Base-by-base conservation (phyloP, 2,888 invertebrate genomes). In the Cerastis rubricosa region DNA sequence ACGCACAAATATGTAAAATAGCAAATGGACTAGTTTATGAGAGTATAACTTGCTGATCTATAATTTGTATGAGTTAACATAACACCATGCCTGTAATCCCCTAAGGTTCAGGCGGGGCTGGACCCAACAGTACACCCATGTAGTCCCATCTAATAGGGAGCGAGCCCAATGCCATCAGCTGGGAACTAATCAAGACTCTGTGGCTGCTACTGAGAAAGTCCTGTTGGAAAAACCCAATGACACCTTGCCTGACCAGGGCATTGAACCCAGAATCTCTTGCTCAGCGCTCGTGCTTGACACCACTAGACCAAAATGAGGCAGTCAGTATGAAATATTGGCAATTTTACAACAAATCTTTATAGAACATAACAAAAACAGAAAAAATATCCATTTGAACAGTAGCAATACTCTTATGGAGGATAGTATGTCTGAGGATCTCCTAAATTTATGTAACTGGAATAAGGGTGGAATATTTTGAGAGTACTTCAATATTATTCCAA, bases 381-480 rank as follows among this genome's bases (percentile, higher is more conserved):
- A n/a, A 70, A 1, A 22, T 8, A 22, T 25, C 17, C 6, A 35
- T 63, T 17, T 40, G 0, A 25, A 47, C 12, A 22, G n/a, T 43
- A 35, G 14, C 14, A 57, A 61, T 63, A 35, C 25, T 54, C 9
- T 47, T 8, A 66, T n/a, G n/a, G n/a, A 61, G 49, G 12, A 49
- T 25, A 51, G 11, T 43, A 45, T 22, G 11, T 40, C 14, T 51
- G 57, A 19, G 22, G 59, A 35, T 51, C 11, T n/a, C 49, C 22
- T 35, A 51, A 40, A 59, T 64, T 7, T 19, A 40, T 75, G 11
- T 25, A 25, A 45, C 67, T 59, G 4, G 0, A 1, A 12, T 59
- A 69, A 25, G 12, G 29, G 35, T 64, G 40, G 29, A 71, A 76
- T 72, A 68, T 73, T 78, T 70, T 57, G 35, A 59, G 43, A 63